Percentiles rank a stretch among this genome's conserved stretches.
Evolutionary conservation across 2,797 vertebrate genomes (phyloP).

Genomic region (Eurystomus glaucurus): DNA sequence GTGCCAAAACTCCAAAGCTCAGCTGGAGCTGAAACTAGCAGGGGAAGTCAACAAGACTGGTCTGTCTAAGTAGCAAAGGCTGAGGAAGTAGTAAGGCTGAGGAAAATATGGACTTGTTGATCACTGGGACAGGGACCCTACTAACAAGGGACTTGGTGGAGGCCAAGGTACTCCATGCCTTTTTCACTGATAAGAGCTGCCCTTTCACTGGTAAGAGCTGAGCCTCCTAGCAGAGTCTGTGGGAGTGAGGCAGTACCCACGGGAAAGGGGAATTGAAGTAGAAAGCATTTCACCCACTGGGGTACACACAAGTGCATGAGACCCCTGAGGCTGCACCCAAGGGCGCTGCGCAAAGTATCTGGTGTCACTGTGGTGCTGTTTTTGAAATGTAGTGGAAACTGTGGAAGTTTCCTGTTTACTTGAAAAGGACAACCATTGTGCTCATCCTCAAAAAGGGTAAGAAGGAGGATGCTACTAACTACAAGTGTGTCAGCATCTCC

Average conservation of each 20-base stretch:
- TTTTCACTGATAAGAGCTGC: neutral
- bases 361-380: neutral
- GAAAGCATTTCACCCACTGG: neutral
- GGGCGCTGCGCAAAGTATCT: accelerated
- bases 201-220: too few relatives aligned
- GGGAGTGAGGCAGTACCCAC: neutral
- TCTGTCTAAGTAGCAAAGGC: neutral
- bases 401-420: neutral
- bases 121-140: accelerated
- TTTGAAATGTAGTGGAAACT: neutral
- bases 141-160: neutral
- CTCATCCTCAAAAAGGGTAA: neutral
- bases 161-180: accelerated
- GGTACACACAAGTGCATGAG: neutral
- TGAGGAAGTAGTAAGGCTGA: neutral
- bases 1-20: neutral
- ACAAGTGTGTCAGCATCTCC: neutral
- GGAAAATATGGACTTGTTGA: neutral
- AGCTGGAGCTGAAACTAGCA: neutral
- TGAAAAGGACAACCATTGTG: neutral
- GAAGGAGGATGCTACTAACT: neutral
- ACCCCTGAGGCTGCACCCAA: accelerated
- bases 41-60: neutral
- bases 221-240: neutral
- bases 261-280: accelerated